A percentile compares a stretch with the other conserved stretches of the same genome.
phyloP scores from a whole-genome alignment of 1,140 invertebrate species.

The Drosophila mayri region DNA sequence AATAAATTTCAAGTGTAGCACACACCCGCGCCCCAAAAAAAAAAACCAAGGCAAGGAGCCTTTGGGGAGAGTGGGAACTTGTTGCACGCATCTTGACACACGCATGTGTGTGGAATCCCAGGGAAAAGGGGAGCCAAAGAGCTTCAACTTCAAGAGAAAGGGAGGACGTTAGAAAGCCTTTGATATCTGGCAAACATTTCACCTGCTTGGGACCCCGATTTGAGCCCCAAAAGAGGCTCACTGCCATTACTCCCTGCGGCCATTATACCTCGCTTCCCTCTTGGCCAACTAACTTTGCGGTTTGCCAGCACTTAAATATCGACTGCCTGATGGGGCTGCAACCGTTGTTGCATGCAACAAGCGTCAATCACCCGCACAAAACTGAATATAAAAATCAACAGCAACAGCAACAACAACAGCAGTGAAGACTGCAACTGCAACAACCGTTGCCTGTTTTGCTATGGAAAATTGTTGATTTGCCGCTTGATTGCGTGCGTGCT shows the following conservation, averaged over 20 bases:
- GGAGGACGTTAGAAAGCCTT: conserved; percentile 65
- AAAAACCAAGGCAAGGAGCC: neutral
- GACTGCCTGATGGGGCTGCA: conserved; percentile 62
- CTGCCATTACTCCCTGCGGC: conserved; percentile 1
- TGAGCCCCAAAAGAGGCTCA: conserved; percentile 9
- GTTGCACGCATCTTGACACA: conserved; percentile 81
- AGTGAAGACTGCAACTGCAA: conserved; percentile 19
- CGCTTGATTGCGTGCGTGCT: conserved; percentile 79
- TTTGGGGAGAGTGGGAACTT: conserved; percentile 55
- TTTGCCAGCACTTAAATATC: conserved; percentile 81
- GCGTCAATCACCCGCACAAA: conserved; percentile 82
- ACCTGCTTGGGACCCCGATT: conserved; percentile 57
- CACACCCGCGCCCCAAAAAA: conserved; percentile 69
- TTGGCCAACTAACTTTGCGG: conserved; percentile 51
- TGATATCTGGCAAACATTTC: conserved; percentile 80
- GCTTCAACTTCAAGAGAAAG: neutral
- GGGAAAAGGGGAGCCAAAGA: neutral
- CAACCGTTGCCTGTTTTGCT: conserved; percentile 73
- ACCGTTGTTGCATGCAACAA: conserved; percentile 79
- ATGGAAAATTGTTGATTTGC: conserved; percentile 83
- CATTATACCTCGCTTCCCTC: conserved; percentile 8
- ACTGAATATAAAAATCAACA: conserved; percentile 50
- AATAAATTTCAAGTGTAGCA: conserved; percentile 80
- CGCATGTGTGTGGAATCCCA: conserved; percentile 42
- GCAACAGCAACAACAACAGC: conserved; percentile 6